phyloP scores from a whole-genome alignment of 1,140 invertebrate species.

The Scaptodrosophila lebanonensis region DNA sequence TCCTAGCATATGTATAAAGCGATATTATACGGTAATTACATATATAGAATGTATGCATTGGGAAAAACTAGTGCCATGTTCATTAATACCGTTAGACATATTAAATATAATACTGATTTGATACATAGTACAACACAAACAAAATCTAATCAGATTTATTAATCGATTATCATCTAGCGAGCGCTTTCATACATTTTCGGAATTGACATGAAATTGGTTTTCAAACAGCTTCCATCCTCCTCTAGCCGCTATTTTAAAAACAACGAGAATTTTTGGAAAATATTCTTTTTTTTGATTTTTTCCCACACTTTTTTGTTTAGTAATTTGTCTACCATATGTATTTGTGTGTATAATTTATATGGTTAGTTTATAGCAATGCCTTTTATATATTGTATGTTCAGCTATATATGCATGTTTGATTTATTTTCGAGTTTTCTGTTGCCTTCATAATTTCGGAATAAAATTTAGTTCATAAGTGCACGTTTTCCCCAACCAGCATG shows the following conservation, averaged over 20 bases:
- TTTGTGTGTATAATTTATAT: no score
- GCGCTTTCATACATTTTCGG: conserved; percentile 76
- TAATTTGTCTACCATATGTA: conserved; percentile 23
- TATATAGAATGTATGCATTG: no score
- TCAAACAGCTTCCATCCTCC: conserved; percentile 2
- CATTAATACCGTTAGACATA: no score
- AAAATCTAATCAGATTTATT: no score
- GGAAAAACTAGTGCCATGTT: no score
- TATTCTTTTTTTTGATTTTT: conserved; percentile 10
- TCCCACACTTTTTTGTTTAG: no score
- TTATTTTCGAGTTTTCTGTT: conserved; percentile 1
- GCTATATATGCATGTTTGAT: conserved; percentile 43
- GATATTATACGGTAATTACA: conserved; percentile 15
- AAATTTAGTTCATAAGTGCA: conserved; percentile 41
- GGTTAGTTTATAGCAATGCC: no score
- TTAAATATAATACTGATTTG: no score
- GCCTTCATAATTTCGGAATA: neutral
- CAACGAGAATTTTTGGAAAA: conserved; percentile 32
- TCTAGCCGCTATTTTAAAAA: conserved; percentile 34
- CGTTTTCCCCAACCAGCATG: conserved; percentile 73
- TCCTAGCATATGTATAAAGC: conserved; percentile 37
- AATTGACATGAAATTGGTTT: conserved; percentile 45
- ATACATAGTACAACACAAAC: no score
- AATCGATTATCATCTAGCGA: conserved; percentile 27
- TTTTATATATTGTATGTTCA: no score